phyloP scores from a whole-genome alignment of 2,888 invertebrate genomes.

The Balanococcus diminutus region DNA sequence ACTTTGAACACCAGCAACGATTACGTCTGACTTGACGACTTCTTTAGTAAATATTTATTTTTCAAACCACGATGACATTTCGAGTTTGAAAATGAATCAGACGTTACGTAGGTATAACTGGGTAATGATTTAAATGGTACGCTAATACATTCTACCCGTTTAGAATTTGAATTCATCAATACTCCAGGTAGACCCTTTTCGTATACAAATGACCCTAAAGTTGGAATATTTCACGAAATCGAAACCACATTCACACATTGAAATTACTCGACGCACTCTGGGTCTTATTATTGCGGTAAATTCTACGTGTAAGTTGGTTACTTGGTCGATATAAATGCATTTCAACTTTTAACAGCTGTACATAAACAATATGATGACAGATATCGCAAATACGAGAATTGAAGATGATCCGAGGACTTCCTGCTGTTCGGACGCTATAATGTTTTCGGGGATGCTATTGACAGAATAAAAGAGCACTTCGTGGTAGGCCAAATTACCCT shows the following conservation, averaged over 20 bases:
- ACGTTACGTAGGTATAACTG: not conserved
- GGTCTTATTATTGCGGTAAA: slow-evolving; percentile 16
- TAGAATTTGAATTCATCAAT: not conserved
- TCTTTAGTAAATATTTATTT: not conserved
- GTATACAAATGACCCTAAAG: not conserved
- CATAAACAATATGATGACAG: slow-evolving; percentile 55
- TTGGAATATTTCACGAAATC: not conserved
- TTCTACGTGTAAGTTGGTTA: not conserved
- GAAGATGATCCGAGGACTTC: slow-evolving; percentile 46
- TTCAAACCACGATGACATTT: not conserved
- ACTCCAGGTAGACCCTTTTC: not conserved
- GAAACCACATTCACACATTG: not conserved
- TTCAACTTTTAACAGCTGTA: slow-evolving; percentile 48
- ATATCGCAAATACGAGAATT: slow-evolving; percentile 48
- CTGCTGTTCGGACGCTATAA: slow-evolving; percentile 40
- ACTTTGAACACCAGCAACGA: too few species aligned
- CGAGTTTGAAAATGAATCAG: not conserved
- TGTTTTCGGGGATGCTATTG: slow-evolving; percentile 45
- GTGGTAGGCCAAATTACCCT: slow-evolving; percentile 54
- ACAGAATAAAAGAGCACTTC: slow-evolving; percentile 46
- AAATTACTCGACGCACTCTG: not conserved
- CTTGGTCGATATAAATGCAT: slow-evolving; percentile 2
- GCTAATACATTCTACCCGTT: too few species aligned
- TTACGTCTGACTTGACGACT: too few species aligned
- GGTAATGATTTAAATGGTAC: not conserved